These are phyloP conservation scores for Odontocerum albicorne DNA, from an alignment of 2,888 invertebrate species.

Conservation along the genomic window DNA sequence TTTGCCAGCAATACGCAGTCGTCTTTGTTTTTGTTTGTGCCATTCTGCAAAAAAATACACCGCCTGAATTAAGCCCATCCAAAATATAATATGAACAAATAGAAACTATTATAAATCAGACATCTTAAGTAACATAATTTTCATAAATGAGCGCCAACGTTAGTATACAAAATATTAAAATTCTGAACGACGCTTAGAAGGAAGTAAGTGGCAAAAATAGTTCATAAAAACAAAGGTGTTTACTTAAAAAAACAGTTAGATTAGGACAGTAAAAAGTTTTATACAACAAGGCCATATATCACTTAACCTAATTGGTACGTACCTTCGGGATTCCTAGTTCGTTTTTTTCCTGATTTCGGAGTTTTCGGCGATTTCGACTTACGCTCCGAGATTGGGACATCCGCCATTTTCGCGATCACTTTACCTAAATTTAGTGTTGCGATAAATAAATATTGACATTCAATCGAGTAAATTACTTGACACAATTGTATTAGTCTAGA, in stretches of 20 bases:
- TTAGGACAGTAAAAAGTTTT: not conserved
- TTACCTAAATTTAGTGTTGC: no score
- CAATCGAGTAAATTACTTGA: no score
- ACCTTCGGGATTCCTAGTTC: constrained; percentile 57
- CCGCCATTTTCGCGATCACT: constrained; percentile 52
- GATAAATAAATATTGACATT: no score
- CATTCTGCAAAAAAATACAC: constrained; percentile 50
- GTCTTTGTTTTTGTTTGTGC: constrained; percentile 62
- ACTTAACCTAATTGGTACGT: constrained; percentile 36
- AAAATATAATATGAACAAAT: not conserved
- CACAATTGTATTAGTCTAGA: no score
- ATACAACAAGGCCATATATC: not conserved
- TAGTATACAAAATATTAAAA: not conserved
- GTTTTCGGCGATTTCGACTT: constrained; percentile 56
- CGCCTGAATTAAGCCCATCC: not conserved
- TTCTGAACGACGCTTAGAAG: constrained; percentile 25
- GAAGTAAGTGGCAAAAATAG: constrained; percentile 30
- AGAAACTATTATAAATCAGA: constrained; percentile 1
- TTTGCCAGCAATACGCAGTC: constrained; percentile 57
- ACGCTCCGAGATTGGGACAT: constrained; percentile 55
- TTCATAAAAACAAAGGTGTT: constrained; percentile 14
- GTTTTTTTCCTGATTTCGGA: constrained; percentile 55
- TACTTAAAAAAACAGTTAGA: not conserved
- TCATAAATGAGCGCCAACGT: constrained; percentile 24
- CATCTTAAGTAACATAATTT: not conserved